A percentile compares a stretch with the other conserved stretches of the same genome.
Conservation (phyloP, 2,888 invertebrate species). For the Junonia oenone region DNA sequence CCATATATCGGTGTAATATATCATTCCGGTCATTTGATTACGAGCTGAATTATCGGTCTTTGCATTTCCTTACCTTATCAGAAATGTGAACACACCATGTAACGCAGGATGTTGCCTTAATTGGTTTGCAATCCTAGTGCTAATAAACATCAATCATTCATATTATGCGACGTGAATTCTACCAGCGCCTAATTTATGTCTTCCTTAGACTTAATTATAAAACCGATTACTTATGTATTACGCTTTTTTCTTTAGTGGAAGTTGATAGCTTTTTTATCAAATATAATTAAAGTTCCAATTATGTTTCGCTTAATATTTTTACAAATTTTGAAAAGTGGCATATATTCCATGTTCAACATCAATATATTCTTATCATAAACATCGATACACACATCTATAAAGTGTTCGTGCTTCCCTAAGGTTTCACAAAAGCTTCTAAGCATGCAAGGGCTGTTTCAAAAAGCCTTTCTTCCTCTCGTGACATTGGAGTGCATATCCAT, state of each 20-base stretch:
- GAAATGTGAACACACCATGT: background rate
- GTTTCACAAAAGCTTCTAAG: conserved; percentile 72
- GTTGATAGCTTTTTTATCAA: too few relatives aligned
- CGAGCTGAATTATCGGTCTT: conserved; percentile 7
- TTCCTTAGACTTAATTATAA: conserved; percentile 1
- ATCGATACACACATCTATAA: conserved; percentile 62
- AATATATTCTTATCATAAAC: conserved; percentile 34
- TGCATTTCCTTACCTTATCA: conserved; percentile 8
- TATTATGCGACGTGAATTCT: background rate
- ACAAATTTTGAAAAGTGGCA: conserved; percentile 5
- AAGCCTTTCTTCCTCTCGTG: conserved; percentile 61
- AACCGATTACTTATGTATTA: background rate
- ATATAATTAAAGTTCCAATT: background rate
- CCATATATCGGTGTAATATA: conserved; percentile 4
- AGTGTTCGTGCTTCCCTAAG: conserved; percentile 61
- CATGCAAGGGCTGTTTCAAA: conserved; percentile 72
- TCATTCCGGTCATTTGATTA: conserved; percentile 4
- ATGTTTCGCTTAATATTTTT: conserved; percentile 1
- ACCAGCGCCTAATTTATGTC: background rate
- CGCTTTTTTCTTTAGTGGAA: background rate
- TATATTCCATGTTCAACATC: conserved; percentile 11
- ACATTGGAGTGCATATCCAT: conserved; percentile 63
- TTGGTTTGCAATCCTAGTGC: conserved; percentile 4
- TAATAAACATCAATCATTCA: conserved; percentile 9
- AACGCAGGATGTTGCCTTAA: conserved; percentile 13